Evolutionary conservation across 2,888 invertebrate species (phyloP), one percentile per base, ranked within the genome.

Genomic region (Pristionchus fissidentatus): DNA sequence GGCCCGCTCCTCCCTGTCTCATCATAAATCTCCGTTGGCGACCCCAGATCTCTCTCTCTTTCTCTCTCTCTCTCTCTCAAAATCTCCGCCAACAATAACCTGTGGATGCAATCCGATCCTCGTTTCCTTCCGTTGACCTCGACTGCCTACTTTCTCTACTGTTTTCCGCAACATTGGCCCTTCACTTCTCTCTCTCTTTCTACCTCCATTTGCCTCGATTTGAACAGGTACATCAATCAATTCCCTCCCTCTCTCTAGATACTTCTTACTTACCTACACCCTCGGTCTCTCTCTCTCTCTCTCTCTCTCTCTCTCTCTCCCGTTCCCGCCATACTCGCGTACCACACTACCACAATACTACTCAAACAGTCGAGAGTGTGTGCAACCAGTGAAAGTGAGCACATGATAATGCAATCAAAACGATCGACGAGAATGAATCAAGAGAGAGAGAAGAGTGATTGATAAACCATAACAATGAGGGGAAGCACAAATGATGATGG

Each of bases 171-270:
- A 73, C 46, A 22, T 46, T 43, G 26, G 43, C 46, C 29, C n/a
- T 46, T 46, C 46, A 13, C 43, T 38, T 35, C 46, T 43, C 26
- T 10, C 46, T 43, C 49, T 49, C 49, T 19, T 15, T 49, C 10
- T 19, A n/a, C 73, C 26, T 46, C 73, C 41, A 73, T 73, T 41
- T 46, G 26, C 43, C 73, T 46, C 73, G 10, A 49, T 46, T 35
- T 46, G 73, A 73, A 73, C 73, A 73, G 73, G 73, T 73, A 73
- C 73, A 73, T 73, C 73, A 46, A 73, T 73, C 78, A 49, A 49
- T 52, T 66, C 38, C 55, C 78, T 78, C 55, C 0, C 78, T 78
- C 78, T 78, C 32, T 78, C 43, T 26, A 52, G n/a, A 57, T 55
- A 38, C 78, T 77, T 41, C 52, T 52, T 49, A 38, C 57, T 49